Evolutionary conservation across 1,140 invertebrate genomes (phyloP).

Genomic region (Rhopalosiphum padi): DNA sequence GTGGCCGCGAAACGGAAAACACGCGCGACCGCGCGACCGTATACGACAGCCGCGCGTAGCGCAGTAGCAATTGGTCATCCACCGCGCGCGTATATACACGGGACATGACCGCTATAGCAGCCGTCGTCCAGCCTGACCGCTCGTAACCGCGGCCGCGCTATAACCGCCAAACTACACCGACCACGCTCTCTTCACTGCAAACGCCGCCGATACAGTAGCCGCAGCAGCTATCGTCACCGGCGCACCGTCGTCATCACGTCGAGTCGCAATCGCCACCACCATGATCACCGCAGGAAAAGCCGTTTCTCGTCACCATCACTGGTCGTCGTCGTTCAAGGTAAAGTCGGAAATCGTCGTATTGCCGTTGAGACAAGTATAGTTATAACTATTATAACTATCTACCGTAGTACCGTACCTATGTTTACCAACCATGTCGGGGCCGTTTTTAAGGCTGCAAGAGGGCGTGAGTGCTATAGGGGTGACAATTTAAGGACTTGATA

Average conservation of each 20-base stretch:
- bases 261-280: not conserved
- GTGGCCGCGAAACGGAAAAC: not conserved
- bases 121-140: not conserved
- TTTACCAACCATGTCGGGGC: too few relatives aligned
- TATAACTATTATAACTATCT: not conserved
- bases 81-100: not conserved
- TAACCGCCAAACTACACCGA: not conserved
- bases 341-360: not conserved
- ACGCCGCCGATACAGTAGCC: not conserved
- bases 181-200: not conserved
- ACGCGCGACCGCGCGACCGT: not conserved
- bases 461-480: too few relatives aligned
- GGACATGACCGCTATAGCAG: conserved; percentile 6
- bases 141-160: not conserved
- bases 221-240: not conserved
- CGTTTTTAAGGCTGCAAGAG: too few relatives aligned
- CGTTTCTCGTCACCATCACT: not conserved
- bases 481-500: not conserved
- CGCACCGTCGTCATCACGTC: not conserved
- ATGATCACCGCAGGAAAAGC: not conserved
- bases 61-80: not conserved
- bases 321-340: not conserved
- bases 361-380: not conserved
- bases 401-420: too few relatives aligned
- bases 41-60: not conserved